Percentiles rank a stretch among this genome's conserved stretches.
phyloP scores from a whole-genome alignment of 1,140 invertebrate species.

The Pogonus chalceus region DNA sequence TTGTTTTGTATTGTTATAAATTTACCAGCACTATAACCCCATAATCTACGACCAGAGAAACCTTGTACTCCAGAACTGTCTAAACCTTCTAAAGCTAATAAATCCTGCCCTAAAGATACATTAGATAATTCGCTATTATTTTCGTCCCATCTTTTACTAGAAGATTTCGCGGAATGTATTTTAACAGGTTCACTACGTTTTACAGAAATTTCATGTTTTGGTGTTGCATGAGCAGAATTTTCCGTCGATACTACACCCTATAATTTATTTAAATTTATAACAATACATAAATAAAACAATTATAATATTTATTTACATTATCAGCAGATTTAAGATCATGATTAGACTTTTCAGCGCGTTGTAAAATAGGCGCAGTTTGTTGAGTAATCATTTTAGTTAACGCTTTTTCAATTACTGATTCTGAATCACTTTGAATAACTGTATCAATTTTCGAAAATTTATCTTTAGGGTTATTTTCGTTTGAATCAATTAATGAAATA shows the following conservation, averaged over 20 bases:
- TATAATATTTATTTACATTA: slow-evolving; percentile 8
- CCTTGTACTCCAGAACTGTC: slow-evolving; percentile 15
- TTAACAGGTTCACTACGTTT: slow-evolving; percentile 24
- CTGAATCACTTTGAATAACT: background rate
- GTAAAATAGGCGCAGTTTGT: slow-evolving; percentile 26
- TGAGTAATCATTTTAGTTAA: slow-evolving; percentile 20
- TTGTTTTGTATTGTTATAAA: too few relatives aligned
- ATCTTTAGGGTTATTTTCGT: background rate
- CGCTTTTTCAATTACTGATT: background rate
- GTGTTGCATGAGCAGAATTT: slow-evolving; percentile 9
- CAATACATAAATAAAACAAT: background rate
- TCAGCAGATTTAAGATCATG: slow-evolving; percentile 16
- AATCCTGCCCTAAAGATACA: slow-evolving; percentile 45
- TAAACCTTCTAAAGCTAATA: slow-evolving; percentile 29
- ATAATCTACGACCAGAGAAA: slow-evolving; percentile 13
- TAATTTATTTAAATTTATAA: background rate
- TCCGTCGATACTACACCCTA: background rate
- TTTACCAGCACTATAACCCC: slow-evolving; percentile 14
- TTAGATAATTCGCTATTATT: slow-evolving; percentile 42
- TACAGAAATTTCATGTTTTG: slow-evolving; percentile 34
- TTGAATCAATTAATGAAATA: background rate
- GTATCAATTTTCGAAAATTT: background rate
- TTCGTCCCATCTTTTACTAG: slow-evolving; percentile 45
- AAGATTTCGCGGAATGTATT: slow-evolving; percentile 29
- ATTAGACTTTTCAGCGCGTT: slow-evolving; percentile 23